Evolutionary conservation across 2,888 invertebrate genomes (phyloP), one percentile per base, ranked within the genome.

Genomic region (Agonopterix heracliana): DNA sequence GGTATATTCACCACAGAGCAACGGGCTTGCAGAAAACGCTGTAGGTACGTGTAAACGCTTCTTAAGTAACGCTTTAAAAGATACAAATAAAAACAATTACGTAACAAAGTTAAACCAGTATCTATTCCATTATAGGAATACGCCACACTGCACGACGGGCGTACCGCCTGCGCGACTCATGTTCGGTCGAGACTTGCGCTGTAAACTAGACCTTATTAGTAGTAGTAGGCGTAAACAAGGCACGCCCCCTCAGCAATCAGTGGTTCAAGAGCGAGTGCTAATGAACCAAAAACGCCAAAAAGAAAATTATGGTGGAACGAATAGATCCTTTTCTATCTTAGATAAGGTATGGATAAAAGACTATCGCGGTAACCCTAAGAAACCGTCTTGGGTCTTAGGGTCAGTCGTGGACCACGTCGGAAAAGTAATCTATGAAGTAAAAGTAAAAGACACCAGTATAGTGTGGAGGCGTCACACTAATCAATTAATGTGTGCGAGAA

Each of bases 91-190:
- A 11, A 38, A 8, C 3, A 34, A 14, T 34, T 11, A 10, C 2
- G 2, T 2, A 3, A 11, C 1, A 9, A 17, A 14, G 2, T 17
- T 46, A 41, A 4, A 46, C 9, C 12, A 41, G 3, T 41, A 46
- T 13, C 34, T 46, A 14, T 46, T 41, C 17, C 9, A 36, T 12
- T 43, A 43, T 13, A 17, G 46, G 9, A 46, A 46, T 34, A 34
- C 46, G 41, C 46, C 46, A 11, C 46, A 46, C 34, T 46, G 46
- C 12, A 41, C 46, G n/a, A 46, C 46, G 8, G 41, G 46, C 26
- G 40, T 46, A 9, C 34, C 46, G 9, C 46, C 46, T 1, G 40
- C 46, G 2, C 2, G 1, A 2, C 34, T 46, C 2, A 46, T 46
- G 46, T 46, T 46, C 12, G 46, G 46, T 26, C 11, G 46, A 9